Evolutionary conservation across 2,888 invertebrate species (phyloP).

Genomic region (Cosmia trapezina): DNA sequence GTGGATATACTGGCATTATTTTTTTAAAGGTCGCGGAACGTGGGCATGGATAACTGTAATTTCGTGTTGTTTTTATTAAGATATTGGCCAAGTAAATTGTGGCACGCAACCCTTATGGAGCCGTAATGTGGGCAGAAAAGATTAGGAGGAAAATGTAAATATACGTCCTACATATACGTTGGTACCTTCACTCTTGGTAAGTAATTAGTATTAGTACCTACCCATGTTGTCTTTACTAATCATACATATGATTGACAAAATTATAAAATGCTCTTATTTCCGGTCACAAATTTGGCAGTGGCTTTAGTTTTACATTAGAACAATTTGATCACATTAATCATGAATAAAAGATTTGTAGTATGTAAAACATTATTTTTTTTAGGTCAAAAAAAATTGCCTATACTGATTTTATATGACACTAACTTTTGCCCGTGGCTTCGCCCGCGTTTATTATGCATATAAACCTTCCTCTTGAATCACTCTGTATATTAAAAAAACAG

Average conservation of each 20-base stretch:
- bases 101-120: constrained; percentile 42
- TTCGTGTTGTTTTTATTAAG: constrained; percentile 83
- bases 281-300: background rate
- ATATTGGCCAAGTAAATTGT: constrained; percentile 74
- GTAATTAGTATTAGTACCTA: background rate
- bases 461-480: no score
- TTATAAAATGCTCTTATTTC: background rate
- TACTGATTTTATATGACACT: no score
- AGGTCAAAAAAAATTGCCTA: no score
- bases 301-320: background rate
- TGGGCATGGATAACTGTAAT: constrained; percentile 82
- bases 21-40: constrained; percentile 81
- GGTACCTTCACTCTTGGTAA: background rate
- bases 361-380: background rate
- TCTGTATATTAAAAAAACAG: no score
- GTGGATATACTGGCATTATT: constrained; percentile 89
- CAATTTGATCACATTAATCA: background rate
- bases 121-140: constrained; percentile 17
- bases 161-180: background rate
- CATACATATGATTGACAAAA: background rate
- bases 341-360: no score
- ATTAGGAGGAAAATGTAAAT: background rate
- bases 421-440: no score
- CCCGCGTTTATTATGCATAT: no score
- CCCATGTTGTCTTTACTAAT: background rate